Evolutionary conservation across 1,140 invertebrate species (phyloP), one percentile per base, ranked within the genome.

Genomic region (Arion vulgaris): DNA sequence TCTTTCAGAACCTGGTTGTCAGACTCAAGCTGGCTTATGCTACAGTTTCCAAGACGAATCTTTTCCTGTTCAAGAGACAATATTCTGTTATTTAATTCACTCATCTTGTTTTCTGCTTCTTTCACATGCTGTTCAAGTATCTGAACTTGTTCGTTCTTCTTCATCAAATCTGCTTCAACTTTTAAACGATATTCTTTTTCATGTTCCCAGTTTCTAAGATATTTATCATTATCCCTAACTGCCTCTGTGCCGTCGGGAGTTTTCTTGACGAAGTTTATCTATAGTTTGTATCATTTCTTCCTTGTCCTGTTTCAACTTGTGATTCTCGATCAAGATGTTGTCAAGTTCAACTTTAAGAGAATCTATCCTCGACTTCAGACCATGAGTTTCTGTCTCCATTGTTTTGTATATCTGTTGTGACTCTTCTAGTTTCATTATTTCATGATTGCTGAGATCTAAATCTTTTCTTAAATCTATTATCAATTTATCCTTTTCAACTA

Each of bases 331-430:
- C 53, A 80, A 49, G 75, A 76, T 85, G 57, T 51, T 81, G 34
- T 85, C 80, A 28, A 85, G 72, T 39, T 85, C 80, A 23, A 62
- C n/a, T 73, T 82, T 82, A 41, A 85, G 72, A 36, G 84, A 85
- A 0, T 38, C 51, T 0, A 85, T 80, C 45, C 75, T 82, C n/a
- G 84, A 78, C 53, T 82, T 80, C 72, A 85, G 72, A 38, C 39
- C 53, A 2, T 39, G 38, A 1, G 81, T 13, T 26, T 85, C 81
- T 53, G 74, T 82, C 72, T 85, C 84, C 69, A 80, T 72, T 2
- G 51, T 71, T 69, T 69, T 80, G 53, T 36, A 74, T 2, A 36
- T 38, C 34, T 80, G 45, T 57, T 68, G 72, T 41, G n/a, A 71
- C 34, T 84, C 78, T 41, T 83, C 72, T 2, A 80, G 66, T 7